Base-by-base conservation (phyloP, 2,888 invertebrate species). In the Lasioglossum malachurum region DNA sequence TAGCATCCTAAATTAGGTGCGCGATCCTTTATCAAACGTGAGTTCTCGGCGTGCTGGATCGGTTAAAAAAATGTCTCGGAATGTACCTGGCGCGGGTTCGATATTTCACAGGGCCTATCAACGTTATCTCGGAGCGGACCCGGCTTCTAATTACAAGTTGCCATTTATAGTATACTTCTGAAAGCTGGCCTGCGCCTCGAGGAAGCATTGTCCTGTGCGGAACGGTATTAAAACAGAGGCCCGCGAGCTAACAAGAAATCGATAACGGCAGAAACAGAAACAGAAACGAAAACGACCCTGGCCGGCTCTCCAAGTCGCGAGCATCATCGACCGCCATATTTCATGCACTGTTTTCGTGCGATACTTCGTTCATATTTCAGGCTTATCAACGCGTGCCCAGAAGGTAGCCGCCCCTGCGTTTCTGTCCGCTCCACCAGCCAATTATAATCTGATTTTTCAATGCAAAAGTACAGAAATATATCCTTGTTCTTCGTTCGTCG, bases 141-240 rank as follows among this genome's bases (percentile, higher is more conserved):
- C 78, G 80, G 81, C 87, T 80, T 67, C 74, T 89, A 89, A 89
- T 89, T 90, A 86, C 75, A 89, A 83, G 79, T 75, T 73, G 71
- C 78, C 71, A 73, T 82, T 80, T 69, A 74, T 73, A 81, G 85
- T 72, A 81, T 35, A 79, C 81, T 82, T 87, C 77, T 83, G 75
- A 75, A 78, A 78, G 72, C 12, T 69, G 53, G 38, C 31, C 74
- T 41, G 72, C 49, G 88, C 88, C 88, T 64, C 75, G 80, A 78
- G 88, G 75, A 44, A 67, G 75, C 78, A 89, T 82, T 89, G 85
- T 89, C 89, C 90, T 87, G 64, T 73, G 80, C 38, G 71, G 44
- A 69, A 79, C 64, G 74, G 76, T 78, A 67, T 60, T 60, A 27
- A 27, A 78, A 78, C 31, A 10, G 35, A 75, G n/a, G 38, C 19